These are phyloP conservation scores for Artibeus lituratus DNA, from an alignment of 2,797 vertebrate genomes.

Conservation along the genomic window DNA sequence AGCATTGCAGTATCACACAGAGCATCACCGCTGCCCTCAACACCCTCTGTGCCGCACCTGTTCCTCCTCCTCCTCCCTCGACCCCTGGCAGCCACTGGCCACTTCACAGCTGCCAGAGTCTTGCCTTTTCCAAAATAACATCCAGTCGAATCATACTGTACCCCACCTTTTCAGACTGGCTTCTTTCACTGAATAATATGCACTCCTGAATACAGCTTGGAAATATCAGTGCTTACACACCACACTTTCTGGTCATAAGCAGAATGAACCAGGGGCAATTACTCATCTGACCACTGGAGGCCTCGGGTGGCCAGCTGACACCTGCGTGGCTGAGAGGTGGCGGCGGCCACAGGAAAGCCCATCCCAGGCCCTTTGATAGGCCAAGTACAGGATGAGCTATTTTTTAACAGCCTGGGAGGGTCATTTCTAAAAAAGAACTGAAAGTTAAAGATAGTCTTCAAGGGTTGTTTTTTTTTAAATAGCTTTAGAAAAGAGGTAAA, in stretches of 20 bases:
- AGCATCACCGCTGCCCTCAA: background rate
- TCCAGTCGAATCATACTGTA: accelerated
- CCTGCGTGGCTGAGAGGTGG: background rate
- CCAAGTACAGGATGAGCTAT: background rate
- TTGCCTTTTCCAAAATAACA: background rate
- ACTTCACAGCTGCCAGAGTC: too few relatives aligned
- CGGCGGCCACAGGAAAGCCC: background rate
- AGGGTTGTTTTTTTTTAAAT: background rate
- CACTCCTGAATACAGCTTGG: background rate
- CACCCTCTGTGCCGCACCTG: background rate
- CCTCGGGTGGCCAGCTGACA: accelerated
- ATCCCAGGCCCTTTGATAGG: background rate
- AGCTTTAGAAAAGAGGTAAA: background rate
- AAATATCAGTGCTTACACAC: background rate
- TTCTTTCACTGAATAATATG: background rate
- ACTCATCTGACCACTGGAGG: background rate
- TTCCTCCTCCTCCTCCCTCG: too few relatives aligned
- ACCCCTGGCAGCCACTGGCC: background rate
- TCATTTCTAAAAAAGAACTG: background rate
- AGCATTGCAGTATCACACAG: accelerated
- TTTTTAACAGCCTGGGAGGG: background rate
- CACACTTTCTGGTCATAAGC: background rate
- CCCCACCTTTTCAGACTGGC: background rate
- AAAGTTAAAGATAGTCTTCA: background rate
- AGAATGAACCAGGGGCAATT: too few relatives aligned